Percentiles rank a stretch among this genome's conserved stretches.
Evolutionary conservation across 2,888 invertebrate genomes (phyloP).

Genomic region (Trissolcus japonicus): DNA sequence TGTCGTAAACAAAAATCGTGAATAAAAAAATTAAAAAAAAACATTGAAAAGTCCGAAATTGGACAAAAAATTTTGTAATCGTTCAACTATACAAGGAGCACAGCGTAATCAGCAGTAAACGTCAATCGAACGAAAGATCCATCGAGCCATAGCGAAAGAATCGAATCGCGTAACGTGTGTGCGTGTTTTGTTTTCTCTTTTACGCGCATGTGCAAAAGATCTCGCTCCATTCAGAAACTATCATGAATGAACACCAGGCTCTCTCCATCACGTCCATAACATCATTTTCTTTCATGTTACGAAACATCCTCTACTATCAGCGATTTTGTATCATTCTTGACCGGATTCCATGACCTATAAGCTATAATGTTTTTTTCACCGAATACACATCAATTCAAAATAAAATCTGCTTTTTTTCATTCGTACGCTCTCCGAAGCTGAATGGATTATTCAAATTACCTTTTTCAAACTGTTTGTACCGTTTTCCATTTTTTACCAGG

Average conservation of each 20-base stretch:
- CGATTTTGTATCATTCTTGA: conserved; percentile 12
- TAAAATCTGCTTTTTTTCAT: neutral
- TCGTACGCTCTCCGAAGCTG: neutral
- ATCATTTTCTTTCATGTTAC: conserved; percentile 59
- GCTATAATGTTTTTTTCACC: neutral
- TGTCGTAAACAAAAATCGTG: too few species aligned
- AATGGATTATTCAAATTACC: too few species aligned
- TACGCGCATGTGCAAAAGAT: conserved; percentile 57
- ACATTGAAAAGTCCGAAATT: too few species aligned
- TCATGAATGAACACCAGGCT: conserved; percentile 68
- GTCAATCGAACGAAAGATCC: too few species aligned
- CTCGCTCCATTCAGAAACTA: conserved; percentile 64
- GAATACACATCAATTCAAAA: neutral
- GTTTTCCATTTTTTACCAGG: too few species aligned
- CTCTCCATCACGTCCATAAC: conserved; percentile 63
- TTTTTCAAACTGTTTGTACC: too few species aligned
- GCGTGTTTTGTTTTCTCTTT: conserved; percentile 49
- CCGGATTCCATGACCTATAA: conserved; percentile 14
- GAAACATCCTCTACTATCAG: conserved; percentile 9
- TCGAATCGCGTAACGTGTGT: conserved; percentile 7
- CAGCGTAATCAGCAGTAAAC: too few species aligned
- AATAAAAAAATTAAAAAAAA: too few species aligned
- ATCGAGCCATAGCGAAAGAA: too few species aligned
- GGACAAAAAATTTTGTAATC: too few species aligned
- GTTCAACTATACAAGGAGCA: too few species aligned